These are phyloP conservation scores for Catocala nupta DNA, from an alignment of 2,888 invertebrate species.

Conservation along the genomic window DNA sequence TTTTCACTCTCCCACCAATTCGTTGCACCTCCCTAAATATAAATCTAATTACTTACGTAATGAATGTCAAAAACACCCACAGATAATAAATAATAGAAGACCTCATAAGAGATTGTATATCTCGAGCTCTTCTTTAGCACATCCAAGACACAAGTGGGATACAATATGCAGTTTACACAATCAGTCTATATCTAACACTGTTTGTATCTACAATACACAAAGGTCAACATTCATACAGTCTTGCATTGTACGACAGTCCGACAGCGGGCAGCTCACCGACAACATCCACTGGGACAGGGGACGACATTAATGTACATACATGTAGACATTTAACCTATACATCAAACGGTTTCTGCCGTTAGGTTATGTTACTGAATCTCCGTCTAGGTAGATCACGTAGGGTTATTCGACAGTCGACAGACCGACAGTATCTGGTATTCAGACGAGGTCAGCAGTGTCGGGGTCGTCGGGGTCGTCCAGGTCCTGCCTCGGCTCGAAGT, in stretches of 20 bases:
- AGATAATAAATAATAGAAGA: background rate
- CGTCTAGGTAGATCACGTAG: too few relatives aligned
- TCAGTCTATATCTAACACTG: constrained; percentile 10
- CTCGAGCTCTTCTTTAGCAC: background rate
- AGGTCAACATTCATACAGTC: background rate
- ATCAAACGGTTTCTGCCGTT: too few relatives aligned
- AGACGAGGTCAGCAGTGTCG: constrained; percentile 54
- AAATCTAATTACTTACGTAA: constrained; percentile 9
- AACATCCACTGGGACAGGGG: background rate
- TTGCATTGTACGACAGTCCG: background rate
- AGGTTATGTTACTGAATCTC: too few relatives aligned
- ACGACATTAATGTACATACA: background rate
- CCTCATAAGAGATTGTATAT: background rate
- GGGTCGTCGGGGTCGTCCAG: constrained; percentile 32
- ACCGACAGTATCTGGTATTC: background rate
- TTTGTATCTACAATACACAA: background rate
- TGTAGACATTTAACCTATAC: background rate
- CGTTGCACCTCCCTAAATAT: constrained; percentile 21
- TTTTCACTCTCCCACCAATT: constrained; percentile 17
- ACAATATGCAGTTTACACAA: background rate
- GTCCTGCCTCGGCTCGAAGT: constrained; percentile 54
- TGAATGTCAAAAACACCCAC: background rate
- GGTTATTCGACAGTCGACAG: too few relatives aligned
- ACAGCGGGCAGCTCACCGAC: background rate
- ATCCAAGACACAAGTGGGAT: constrained; percentile 1